Evolutionary conservation across 2,113 vertebrate species (phyloP).

Genomic region (Sorex fumeus): DNA sequence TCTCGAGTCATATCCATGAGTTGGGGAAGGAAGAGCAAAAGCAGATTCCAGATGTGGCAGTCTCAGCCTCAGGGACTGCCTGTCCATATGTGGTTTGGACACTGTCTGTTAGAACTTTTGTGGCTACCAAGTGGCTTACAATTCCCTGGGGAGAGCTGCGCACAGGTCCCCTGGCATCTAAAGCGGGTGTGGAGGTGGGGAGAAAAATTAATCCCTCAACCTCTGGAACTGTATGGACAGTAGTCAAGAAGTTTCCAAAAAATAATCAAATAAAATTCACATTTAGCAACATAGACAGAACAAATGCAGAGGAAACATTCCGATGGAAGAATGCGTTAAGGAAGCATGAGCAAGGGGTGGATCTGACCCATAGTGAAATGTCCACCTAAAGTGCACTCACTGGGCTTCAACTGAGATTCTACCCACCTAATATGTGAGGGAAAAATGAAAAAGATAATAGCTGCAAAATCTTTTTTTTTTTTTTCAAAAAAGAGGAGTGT

Average conservation of each 20-base stretch:
- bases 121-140: background rate
- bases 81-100: too few species aligned
- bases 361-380: background rate
- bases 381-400: background rate
- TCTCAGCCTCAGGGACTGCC: background rate
- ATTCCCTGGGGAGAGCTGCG: fast-evolving
- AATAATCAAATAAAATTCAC: background rate
- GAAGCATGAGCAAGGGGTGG: conserved; percentile 23
- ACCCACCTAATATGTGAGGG: background rate
- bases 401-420: background rate
- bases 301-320: background rate
- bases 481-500: too few species aligned
- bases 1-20: too few species aligned
- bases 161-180: background rate
- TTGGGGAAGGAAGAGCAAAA: background rate
- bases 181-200: background rate
- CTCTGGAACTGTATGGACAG: background rate
- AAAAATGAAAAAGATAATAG: background rate
- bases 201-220: background rate
- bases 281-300: background rate
- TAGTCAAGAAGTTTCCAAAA: background rate
- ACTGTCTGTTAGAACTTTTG: background rate
- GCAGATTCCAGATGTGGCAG: conserved; percentile 49
- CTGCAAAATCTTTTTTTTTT: too few species aligned
- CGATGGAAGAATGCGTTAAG: background rate